A percentile compares a stretch with the other conserved stretches of the same genome.
phyloP scores from a whole-genome alignment of 2,888 invertebrate genomes.

The Tortrix viridana region DNA sequence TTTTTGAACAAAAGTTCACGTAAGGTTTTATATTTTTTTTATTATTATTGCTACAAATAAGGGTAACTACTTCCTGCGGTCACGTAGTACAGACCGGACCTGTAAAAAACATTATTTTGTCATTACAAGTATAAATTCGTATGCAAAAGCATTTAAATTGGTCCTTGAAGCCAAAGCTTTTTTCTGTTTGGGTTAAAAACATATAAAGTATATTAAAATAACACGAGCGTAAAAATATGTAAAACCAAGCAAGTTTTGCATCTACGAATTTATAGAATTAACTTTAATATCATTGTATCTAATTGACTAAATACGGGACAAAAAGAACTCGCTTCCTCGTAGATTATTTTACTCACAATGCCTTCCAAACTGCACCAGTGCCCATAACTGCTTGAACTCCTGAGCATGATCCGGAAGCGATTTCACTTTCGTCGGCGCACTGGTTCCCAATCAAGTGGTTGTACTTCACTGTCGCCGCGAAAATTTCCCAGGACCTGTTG shows the following conservation, averaged over 20 bases:
- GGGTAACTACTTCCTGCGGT: constrained; percentile 22
- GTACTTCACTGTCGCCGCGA: constrained; percentile 28
- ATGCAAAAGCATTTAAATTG: too few species aligned
- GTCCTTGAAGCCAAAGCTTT: too few species aligned
- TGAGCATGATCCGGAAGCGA: constrained; percentile 1
- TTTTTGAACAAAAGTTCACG: not conserved
- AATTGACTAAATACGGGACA: too few species aligned
- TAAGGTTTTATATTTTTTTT: not conserved
- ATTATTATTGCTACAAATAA: constrained; percentile 15
- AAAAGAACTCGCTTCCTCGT: not conserved
- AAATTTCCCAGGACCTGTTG: constrained; percentile 24
- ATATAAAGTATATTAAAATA: too few species aligned
- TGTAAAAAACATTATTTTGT: constrained; percentile 8
- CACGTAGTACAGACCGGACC: constrained; percentile 28
- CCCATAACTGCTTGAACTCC: constrained; percentile 20
- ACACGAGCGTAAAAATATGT: too few species aligned
- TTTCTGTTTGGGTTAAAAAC: too few species aligned
- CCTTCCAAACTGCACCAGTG: constrained; percentile 8
- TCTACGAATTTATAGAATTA: too few species aligned
- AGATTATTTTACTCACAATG: constrained; percentile 5
- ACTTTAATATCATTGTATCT: too few species aligned
- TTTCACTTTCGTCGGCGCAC: constrained; percentile 11
- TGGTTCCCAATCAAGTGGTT: constrained; percentile 23
- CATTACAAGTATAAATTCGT: not conserved
- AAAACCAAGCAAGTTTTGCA: too few species aligned